A percentile compares a stretch with the other conserved stretches of the same genome.
phyloP scores from a whole-genome alignment of 37 sponge, comb jelly and placozoan genomes.

The Halichondria panicea region DNA sequence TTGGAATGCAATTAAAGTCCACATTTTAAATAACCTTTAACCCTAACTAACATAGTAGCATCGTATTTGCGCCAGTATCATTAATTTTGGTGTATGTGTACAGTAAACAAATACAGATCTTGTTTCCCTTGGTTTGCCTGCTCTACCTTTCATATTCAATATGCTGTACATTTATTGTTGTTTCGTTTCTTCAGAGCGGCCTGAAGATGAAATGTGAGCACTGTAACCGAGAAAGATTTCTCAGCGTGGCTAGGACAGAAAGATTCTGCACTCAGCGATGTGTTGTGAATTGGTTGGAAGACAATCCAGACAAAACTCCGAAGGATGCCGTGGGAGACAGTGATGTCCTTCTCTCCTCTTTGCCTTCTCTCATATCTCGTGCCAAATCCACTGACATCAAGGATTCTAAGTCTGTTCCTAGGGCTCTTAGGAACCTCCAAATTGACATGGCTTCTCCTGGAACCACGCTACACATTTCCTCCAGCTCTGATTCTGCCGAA shows the following conservation, averaged over 20 bases:
- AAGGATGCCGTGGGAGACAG: conserved; percentile 15
- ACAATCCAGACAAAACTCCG: conserved; percentile 18
- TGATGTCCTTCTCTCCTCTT: neutral
- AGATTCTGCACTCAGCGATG: conserved; percentile 63
- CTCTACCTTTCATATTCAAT: neutral
- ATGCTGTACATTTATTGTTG: neutral
- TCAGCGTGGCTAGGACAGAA: conserved; percentile 6
- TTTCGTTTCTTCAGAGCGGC: neutral
- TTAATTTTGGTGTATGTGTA: too few species aligned
- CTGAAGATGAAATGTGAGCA: conserved; percentile 27
- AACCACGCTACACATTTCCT: conserved; percentile 11
- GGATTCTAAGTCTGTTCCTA: neutral
- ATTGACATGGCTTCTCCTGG: conserved; percentile 56
- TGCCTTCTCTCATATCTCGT: neutral
- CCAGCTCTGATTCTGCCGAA: too few species aligned
- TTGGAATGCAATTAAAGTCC: too few species aligned
- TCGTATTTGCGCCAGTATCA: too few species aligned
- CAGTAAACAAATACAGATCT: too few species aligned
- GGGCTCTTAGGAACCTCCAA: conserved; percentile 48
- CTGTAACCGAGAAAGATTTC: conserved; percentile 40
- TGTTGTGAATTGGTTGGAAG: conserved; percentile 36
- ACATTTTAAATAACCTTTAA: too few species aligned
- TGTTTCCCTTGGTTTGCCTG: neutral
- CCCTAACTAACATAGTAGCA: too few species aligned
- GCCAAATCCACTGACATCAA: neutral